A percentile compares a stretch with the other conserved stretches of the same genome.
These are phyloP conservation scores for Brachyistius frenatus DNA, from an alignment of 2,113 vertebrate species.

Conservation along the genomic window DNA sequence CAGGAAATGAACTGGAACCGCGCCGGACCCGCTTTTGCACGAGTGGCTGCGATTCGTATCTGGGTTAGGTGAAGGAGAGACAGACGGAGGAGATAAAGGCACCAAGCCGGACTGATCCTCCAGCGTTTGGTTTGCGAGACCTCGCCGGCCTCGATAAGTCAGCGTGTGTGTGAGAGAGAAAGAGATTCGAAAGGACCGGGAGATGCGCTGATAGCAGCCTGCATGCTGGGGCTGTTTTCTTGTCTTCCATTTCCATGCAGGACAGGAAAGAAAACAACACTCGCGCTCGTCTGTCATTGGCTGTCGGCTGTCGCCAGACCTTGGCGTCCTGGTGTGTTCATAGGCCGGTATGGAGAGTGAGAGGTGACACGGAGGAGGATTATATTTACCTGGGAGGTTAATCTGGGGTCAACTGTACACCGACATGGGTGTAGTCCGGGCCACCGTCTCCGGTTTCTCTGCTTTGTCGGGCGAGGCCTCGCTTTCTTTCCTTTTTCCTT, in stretches of 20 bases:
- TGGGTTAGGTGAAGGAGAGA: conserved; percentile 36
- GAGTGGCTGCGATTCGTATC: conserved; percentile 69
- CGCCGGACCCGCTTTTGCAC: conserved; percentile 58
- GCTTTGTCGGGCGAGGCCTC: conserved; percentile 56
- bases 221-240: conserved; percentile 62
- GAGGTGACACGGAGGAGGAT: conserved; percentile 67
- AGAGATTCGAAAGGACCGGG: conserved; percentile 23
- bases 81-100: conserved; percentile 51
- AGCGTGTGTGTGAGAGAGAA: not conserved
- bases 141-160: conserved; percentile 36
- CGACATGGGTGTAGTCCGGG: conserved; percentile 52
- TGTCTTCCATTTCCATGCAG: conserved; percentile 55
- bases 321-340: conserved; percentile 58
- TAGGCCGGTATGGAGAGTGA: conserved; percentile 55
- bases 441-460: conserved; percentile 58
- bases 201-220: conserved; percentile 70
- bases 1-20: conserved; percentile 71
- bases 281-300: conserved; percentile 59
- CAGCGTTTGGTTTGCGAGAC: conserved; percentile 21
- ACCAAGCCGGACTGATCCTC: conserved; percentile 41
- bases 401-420: conserved; percentile 72
- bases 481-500: conserved; percentile 15
- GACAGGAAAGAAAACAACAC: conserved; percentile 25
- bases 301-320: conserved; percentile 55
- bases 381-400: conserved; percentile 71